Evolutionary conservation across 2,888 invertebrate genomes (phyloP), one percentile per base, ranked within the genome.

Genomic region (Lagria hirta): DNA sequence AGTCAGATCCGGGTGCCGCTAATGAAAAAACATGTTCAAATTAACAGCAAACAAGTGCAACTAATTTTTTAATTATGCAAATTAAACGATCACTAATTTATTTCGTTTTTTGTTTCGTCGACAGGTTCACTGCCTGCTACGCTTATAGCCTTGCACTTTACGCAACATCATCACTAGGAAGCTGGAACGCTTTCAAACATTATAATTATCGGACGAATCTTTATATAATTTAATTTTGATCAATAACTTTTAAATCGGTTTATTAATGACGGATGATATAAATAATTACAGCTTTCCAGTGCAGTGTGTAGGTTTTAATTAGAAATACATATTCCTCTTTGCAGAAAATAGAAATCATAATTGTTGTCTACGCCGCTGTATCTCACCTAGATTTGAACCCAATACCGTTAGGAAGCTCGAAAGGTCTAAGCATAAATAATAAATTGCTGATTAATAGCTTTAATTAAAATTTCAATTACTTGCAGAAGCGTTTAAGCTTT

Each of bases 21-120:
- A n/a, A n/a, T n/a, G n/a, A n/a, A n/a, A n/a, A n/a, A n/a, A n/a
- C n/a, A n/a, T n/a, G 17, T 36, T 36, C 26, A 37, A 20, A 27
- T 8, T 15, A 28, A 29, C 29, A 14, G 15, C 30, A 24, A 41
- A 41, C 41, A 41, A 41, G 41, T 41, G 41, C 33, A 41, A 18
- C 41, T 33, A 33, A 21, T 41, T 41, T 38, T 38, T 33, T 41
- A 40, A 40, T 40, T 30, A 40, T 40, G 40, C 22, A 32, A 40
- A 40, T 40, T 40, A 18, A 24, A 29, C 30, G 40, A 21, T 24
- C 18, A 26, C 24, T 30, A 40, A 30, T 40, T 37, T 37, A 37
- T 37, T 20, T n/a, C n/a, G n/a, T n/a, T n/a, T 18, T 18, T 15
- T 28, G 12, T 16, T 23, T 15, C 10, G 23, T 20, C 14, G 35